phyloP scores from a whole-genome alignment of 2,113 vertebrate species.

The Microcebus ravelobensis region DNA sequence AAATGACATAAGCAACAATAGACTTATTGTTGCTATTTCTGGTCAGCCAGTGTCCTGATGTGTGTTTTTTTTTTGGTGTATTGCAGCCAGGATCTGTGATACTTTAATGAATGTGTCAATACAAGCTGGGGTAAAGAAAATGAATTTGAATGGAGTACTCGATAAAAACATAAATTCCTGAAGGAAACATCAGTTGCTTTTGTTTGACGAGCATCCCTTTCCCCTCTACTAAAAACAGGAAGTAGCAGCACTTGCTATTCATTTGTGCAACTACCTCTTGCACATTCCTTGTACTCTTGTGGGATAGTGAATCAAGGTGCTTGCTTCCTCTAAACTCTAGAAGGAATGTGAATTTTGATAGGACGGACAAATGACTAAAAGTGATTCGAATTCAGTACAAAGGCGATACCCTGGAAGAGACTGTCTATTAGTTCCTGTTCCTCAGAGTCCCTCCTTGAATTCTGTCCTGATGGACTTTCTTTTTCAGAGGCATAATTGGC shows the following conservation, averaged over 20 bases:
- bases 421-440: background rate
- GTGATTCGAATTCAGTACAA: background rate
- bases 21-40: background rate
- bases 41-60: background rate
- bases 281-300: background rate
- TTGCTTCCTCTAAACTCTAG: background rate
- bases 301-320: background rate
- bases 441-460: background rate
- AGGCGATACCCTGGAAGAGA: background rate
- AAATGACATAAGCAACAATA: background rate
- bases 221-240: background rate
- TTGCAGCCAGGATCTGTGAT: background rate
- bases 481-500: background rate
- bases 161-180: background rate
- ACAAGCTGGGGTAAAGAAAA: background rate
- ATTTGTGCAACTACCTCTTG: background rate
- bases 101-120: background rate
- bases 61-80: background rate
- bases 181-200: background rate
- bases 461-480: background rate
- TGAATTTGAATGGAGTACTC: background rate
- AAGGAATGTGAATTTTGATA: background rate
- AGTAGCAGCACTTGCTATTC: background rate
- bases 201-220: background rate
- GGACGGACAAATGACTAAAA: background rate